Base-by-base conservation (phyloP, 2,888 invertebrate species). In the Nemapogon koenigi region DNA sequence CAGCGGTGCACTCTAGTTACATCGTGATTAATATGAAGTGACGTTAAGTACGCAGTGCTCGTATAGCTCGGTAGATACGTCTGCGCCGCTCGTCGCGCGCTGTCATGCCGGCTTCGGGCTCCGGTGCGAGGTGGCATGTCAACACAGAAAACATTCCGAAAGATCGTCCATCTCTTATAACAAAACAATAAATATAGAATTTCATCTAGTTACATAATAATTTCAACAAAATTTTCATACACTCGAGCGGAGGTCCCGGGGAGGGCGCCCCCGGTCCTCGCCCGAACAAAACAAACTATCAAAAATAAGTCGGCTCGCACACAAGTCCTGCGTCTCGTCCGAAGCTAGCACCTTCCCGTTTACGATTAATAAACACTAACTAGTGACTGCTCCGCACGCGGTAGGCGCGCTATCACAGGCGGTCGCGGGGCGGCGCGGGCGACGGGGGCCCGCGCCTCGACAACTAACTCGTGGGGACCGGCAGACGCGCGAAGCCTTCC, bases 401-500 rank as follows among this genome's bases (percentile, higher is more conserved):
- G 46, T 46, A 48, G 52, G 52, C 57, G 57, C 59, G 59, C 59
- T 71, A 71, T 75, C 70, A 71, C 73, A 68, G 64, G 69, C 61
- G 68, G 71, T 72, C 67, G n/a, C n/a, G 71, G 53, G 52, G 38
- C 27, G 42, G 42, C 46, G 45, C 73, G 70, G 73, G 70, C 73
- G 65, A 49, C 45, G 66, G 66, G 55, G 52, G 70, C 73, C 75
- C 73, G 73, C 73, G 72, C 75, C 64, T 59, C 62, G 55, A 57
- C 62, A 76, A 76, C 84, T 85, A 85, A 82, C 84, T 82, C 57
- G 84, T 83, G 50, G 86, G 87, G 59, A 88, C 87, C 60, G 87
- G 73, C 55, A 87, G 83, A 62, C 87, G 83, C 83, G 87, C 85
- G 62, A 86, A 85, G 59, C 84, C 84, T 71, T 88, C 87, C 76